Evolutionary conservation across 2,888 invertebrate genomes (phyloP), one percentile per base, ranked within the genome.

Genomic region (Steromphala cineraria): DNA sequence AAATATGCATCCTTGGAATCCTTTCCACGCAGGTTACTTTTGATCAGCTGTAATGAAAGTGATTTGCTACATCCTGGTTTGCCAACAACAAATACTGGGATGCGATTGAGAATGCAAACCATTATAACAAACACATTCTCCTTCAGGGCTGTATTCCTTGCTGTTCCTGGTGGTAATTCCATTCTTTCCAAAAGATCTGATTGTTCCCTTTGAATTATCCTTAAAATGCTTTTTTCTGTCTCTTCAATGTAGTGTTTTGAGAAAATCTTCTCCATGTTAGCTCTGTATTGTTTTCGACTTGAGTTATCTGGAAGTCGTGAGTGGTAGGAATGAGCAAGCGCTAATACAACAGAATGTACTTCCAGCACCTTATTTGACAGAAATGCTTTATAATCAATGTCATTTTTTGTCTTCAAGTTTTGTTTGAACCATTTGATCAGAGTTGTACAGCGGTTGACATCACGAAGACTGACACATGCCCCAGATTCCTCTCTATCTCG

Each of bases 61-160:
- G 89, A 89, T 62, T 89, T 89, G 78, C 88, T 89, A 74, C 88
- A 89, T 0, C 89, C 89, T 10, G 89, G 89, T 80, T 89, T 88
- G 10, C 89, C 89, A 52, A 89, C 88, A 4, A 89, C 79, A 81
- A 89, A 89, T 3, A 89, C 82, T 13, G 89, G 89, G 36, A 89
- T 86, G 77, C 55, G 83, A 53, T 87, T 89, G 46, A 89, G 80
- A 53, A 89, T 88, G 67, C 88, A 85, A 8, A 88, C 87, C 8
- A 89, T 56, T 1, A 88, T 84, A 8, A 89, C 86, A 85, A 89
- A 89, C 0, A 89, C 88, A 80, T 89, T 89, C 82, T 89, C 89
- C 24, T 81, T 82, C 15, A 89, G 79, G 10, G 89, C 87, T 28
- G 86, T 84, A 53, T 89, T 89, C 36, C 82, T 82, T 28, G 89